A percentile compares a stretch with the other conserved stretches of the same genome.
These are phyloP conservation scores for Passer domesticus DNA, from an alignment of 2,113 vertebrate genomes.

Conservation along the genomic window DNA sequence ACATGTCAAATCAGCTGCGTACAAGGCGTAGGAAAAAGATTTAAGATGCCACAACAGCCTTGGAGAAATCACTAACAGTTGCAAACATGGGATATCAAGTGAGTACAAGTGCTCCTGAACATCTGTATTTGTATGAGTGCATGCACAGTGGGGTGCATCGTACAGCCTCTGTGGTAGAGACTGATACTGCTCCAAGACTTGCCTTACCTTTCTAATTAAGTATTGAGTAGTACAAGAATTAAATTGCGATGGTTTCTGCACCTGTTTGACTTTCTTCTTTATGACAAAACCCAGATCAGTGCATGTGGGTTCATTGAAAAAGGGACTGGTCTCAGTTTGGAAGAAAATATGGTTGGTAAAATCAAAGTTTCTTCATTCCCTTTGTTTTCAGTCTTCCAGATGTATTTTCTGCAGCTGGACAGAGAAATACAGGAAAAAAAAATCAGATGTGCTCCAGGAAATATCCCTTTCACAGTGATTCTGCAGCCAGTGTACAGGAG, in stretches of 20 bases:
- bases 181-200: not conserved
- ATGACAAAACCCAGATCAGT: not conserved
- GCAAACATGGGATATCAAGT: not conserved
- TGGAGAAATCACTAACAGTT: slow-evolving; percentile 7
- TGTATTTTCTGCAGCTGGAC: not conserved
- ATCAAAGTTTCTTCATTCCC: not conserved
- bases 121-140: slow-evolving; percentile 26
- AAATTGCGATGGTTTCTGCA: not conserved
- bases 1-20: not conserved
- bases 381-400: not conserved
- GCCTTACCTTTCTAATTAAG: slow-evolving; percentile 16
- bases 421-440: not conserved
- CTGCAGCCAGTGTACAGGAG: not conserved
- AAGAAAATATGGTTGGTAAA: not conserved
- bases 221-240: not conserved
- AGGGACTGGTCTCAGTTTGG: not conserved
- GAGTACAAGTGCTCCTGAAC: slow-evolving; percentile 22
- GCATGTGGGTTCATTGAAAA: not conserved
- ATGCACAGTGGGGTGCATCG: not conserved
- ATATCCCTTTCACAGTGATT: not conserved
- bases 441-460: not conserved
- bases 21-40: not conserved
- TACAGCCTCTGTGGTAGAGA: not conserved
- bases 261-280: slow-evolving; percentile 6
- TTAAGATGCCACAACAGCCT: slow-evolving; percentile 1